phyloP scores from a whole-genome alignment of 2,888 invertebrate genomes.

The Aleiodes leptofemur region DNA sequence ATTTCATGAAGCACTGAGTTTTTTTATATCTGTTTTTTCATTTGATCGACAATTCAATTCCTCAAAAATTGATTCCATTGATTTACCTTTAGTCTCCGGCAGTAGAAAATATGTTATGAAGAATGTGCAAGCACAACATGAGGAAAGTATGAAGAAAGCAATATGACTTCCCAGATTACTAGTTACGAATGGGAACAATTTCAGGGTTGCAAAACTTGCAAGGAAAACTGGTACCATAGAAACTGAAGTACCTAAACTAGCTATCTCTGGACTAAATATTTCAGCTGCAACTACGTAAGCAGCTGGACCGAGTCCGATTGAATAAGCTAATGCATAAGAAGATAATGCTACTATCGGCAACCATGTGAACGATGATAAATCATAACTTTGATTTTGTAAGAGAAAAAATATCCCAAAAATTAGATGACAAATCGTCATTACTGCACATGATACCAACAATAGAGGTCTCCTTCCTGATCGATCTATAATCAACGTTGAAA shows the following conservation, averaged over 20 bases:
- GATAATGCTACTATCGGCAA: slow-evolving; percentile 77
- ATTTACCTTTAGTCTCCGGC: slow-evolving; percentile 71
- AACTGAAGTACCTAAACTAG: slow-evolving; percentile 61
- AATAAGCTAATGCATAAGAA: slow-evolving; percentile 77
- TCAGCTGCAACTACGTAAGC: slow-evolving; percentile 77
- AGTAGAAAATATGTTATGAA: slow-evolving; percentile 62
- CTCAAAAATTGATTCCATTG: slow-evolving; percentile 65
- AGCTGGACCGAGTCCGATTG: slow-evolving; percentile 77
- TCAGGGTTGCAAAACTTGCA: slow-evolving; percentile 63
- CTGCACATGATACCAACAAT: slow-evolving; percentile 74
- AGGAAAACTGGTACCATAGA: slow-evolving; percentile 62
- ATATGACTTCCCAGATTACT: slow-evolving; percentile 64
- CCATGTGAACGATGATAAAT: slow-evolving; percentile 74
- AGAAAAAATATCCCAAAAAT: slow-evolving; percentile 65
- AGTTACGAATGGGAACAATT: slow-evolving; percentile 63
- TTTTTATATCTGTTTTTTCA: not conserved
- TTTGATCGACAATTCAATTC: slow-evolving; percentile 62
- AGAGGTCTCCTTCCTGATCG: slow-evolving; percentile 79
- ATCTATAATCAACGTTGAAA: slow-evolving; percentile 77
- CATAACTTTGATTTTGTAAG: slow-evolving; percentile 49
- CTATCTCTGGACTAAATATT: slow-evolving; percentile 73
- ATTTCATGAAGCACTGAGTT: too few relatives aligned
- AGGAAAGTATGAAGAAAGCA: slow-evolving; percentile 67
- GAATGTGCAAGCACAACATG: slow-evolving; percentile 60
- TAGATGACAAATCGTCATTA: slow-evolving; percentile 69